Evolutionary conservation across 2,797 vertebrate species (phyloP), one percentile per base, ranked within the genome.

Genomic region (Ctenopoma kingsleyae): DNA sequence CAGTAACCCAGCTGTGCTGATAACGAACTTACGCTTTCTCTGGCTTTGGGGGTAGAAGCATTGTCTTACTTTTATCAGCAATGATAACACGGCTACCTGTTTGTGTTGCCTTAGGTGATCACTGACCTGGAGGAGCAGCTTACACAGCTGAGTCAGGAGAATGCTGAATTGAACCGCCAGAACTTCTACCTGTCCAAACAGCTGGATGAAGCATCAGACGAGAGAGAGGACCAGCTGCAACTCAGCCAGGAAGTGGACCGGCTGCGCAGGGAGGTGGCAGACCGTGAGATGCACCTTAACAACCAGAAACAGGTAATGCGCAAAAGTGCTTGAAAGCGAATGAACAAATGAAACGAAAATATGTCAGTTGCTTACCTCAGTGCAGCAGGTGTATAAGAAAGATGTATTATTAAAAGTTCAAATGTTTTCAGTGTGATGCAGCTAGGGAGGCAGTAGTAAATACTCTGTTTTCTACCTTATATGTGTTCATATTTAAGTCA

Each of bases 131-230:
- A 99, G 91, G 98, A 99, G 80, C 98, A 99, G 91, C 93, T 99
- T 20, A 99, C 97, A 36, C 97, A 98, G 87, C 93, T 99, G 83
- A 98, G 95, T 36, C 98, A 99, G 90, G 98, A 99, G 84, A 99
- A 99, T 0, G 96, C 97, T 0, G 98, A 99, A 85, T 92, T 99
- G 88, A 99, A 99, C 94, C 96, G 97, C n/a, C 98, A 99, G 93
- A 99, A 99, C 87, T 99, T 99, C 91, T 99, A 97, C 91, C 87
- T 99, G 71, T 97, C 97, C 87, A 99, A 99, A 87, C 98, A 99
- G 91, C 95, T 99, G 0, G 98, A 98, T 0, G 98, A 99, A 85
- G 97, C 96, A 4, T 97, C 97, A 0, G 97, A 98, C 0, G 97
- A 98, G 79, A 93, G 86, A 0, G 97, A 98, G 8, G 98, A 99